Evolutionary conservation across 2,888 invertebrate species (phyloP).

Genomic region (Dolomedes plantarius): DNA sequence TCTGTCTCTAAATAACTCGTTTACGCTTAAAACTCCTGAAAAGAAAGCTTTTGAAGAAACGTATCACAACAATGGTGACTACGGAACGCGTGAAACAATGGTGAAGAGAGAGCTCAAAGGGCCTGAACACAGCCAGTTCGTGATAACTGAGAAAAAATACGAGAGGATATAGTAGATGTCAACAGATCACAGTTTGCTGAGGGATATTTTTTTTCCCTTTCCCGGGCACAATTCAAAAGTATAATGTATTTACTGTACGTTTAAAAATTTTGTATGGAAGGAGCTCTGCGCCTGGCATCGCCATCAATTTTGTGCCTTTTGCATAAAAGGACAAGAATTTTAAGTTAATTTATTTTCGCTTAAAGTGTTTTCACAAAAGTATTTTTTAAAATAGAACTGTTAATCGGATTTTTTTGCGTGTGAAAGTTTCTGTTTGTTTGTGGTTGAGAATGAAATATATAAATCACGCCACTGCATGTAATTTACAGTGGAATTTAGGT

Average conservation of each 20-base stretch:
- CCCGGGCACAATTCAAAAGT: slow-evolving; percentile 24
- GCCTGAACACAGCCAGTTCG: neutral
- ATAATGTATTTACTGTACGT: neutral
- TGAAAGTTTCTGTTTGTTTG: neutral
- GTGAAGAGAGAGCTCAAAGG: slow-evolving; percentile 31
- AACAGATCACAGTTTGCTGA: neutral
- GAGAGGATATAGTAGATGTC: neutral
- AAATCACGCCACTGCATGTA: neutral
- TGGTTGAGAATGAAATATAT: neutral
- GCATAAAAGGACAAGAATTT: neutral
- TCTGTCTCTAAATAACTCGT: slow-evolving; percentile 42
- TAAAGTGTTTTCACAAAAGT: neutral
- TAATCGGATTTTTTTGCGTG: neutral
- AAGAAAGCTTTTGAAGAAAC: slow-evolving; percentile 5
- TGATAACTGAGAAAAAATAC: neutral
- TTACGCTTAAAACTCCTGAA: slow-evolving; percentile 32
- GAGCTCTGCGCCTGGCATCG: slow-evolving; percentile 37
- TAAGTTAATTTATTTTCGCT: slow-evolving; percentile 4
- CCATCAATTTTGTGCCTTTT: slow-evolving; percentile 51
- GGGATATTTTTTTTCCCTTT: slow-evolving; percentile 14
- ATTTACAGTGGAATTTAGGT: too few species aligned
- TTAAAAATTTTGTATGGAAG: slow-evolving; percentile 1
- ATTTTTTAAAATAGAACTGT: neutral
- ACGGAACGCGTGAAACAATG: slow-evolving; percentile 38
- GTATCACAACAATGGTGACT: neutral